phyloP scores from a whole-genome alignment of 2,113 vertebrate genomes.

The Platycercus adscitus region DNA sequence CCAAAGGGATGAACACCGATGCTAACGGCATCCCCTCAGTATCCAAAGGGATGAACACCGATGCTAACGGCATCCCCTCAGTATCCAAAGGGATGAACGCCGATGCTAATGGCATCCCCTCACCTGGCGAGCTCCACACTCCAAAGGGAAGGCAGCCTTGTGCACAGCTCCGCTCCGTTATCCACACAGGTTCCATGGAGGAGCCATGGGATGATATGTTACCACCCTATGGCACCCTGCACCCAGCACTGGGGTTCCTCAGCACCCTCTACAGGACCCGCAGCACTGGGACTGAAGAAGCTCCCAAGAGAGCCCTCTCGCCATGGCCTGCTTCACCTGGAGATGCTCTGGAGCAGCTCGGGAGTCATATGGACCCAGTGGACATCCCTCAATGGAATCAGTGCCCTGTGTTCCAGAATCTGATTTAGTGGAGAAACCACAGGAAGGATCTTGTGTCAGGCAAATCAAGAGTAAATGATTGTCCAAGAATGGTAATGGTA shows the following conservation, averaged over 20 bases:
- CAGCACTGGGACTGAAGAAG: background rate
- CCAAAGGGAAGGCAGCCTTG: background rate
- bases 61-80: background rate
- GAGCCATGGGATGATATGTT: background rate
- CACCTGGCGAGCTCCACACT: background rate
- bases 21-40: background rate
- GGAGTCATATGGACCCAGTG: background rate
- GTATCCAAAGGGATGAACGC: background rate
- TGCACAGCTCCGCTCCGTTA: background rate
- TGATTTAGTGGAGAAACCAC: slow-evolving; percentile 27
- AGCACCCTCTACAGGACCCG: background rate
- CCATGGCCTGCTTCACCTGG: background rate
- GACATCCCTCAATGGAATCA: background rate
- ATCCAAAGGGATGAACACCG: background rate
- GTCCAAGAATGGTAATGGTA: too few relatives aligned
- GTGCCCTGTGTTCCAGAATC: background rate
- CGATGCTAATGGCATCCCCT: background rate
- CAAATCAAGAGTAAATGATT: background rate
- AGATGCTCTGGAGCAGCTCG: background rate
- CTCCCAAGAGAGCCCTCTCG: background rate
- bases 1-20: background rate
- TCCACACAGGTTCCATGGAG: background rate
- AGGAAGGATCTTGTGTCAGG: background rate
- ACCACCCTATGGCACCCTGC: background rate
- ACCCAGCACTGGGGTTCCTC: background rate